A percentile compares a stretch with the other conserved stretches of the same genome.
Evolutionary conservation across 2,113 vertebrate species (phyloP).

Genomic region (Trogon surrucura): DNA sequence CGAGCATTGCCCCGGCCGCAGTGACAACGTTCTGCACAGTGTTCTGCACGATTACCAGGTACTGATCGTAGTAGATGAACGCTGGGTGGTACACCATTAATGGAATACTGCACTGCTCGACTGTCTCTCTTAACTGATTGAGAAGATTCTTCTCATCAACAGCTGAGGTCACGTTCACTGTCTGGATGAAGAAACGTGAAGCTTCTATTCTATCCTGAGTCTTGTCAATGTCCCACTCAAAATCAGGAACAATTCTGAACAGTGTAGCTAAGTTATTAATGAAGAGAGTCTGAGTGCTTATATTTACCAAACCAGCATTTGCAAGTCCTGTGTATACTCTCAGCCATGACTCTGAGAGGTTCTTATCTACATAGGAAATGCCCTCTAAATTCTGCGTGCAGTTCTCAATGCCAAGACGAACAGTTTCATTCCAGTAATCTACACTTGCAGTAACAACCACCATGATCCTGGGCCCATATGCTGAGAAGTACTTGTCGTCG

Average conservation of each 20-base stretch:
- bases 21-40: slow-evolving; percentile 79
- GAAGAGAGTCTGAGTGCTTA: slow-evolving; percentile 67
- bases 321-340: slow-evolving; percentile 59
- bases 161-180: slow-evolving; percentile 52
- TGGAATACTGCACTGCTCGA: slow-evolving; percentile 70
- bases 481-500: slow-evolving; percentile 76
- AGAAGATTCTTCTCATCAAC: slow-evolving; percentile 73
- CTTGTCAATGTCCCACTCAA: slow-evolving; percentile 77
- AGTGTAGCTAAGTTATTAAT: neutral
- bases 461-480: slow-evolving; percentile 83
- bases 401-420: slow-evolving; percentile 53
- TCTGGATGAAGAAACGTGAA: slow-evolving; percentile 83
- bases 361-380: slow-evolving; percentile 65
- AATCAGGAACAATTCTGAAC: neutral
- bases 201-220: slow-evolving; percentile 68
- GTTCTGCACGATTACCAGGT: slow-evolving; percentile 76
- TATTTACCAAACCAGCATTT: fast-evolving
- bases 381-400: slow-evolving; percentile 75
- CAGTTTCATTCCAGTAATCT: slow-evolving; percentile 75
- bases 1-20: slow-evolving; percentile 77
- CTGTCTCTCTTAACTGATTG: slow-evolving; percentile 71
- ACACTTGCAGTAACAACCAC: slow-evolving; percentile 74
- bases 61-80: slow-evolving; percentile 89
- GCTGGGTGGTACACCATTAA: slow-evolving; percentile 49
- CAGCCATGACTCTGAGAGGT: slow-evolving; percentile 82